Evolutionary conservation across 2,888 invertebrate genomes (phyloP).

Genomic region (Sinopyrophorus schimmeli): DNA sequence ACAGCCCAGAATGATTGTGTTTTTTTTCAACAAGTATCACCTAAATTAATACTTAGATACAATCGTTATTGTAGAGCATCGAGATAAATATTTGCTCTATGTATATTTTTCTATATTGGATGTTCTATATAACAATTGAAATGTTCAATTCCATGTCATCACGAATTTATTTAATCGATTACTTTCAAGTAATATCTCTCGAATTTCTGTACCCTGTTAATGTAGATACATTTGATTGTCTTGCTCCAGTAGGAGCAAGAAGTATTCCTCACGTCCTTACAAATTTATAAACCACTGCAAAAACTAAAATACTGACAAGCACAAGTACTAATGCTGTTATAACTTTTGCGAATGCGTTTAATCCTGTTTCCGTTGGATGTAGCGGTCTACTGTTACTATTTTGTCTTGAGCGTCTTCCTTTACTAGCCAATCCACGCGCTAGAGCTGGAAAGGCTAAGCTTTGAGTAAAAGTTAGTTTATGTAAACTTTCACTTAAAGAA

Average conservation of each 20-base stretch:
- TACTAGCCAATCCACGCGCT: constrained; percentile 68
- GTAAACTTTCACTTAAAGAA: constrained; percentile 70
- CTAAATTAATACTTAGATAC: too few species aligned
- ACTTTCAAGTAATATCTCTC: constrained; percentile 37
- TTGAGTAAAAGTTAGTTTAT: constrained; percentile 74
- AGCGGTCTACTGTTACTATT: constrained; percentile 58
- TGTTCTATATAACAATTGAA: too few species aligned
- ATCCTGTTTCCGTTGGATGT: constrained; percentile 66
- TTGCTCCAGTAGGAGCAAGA: constrained; percentile 62
- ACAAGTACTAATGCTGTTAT: constrained; percentile 71
- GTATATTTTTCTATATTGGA: too few species aligned
- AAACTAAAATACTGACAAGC: constrained; percentile 71
- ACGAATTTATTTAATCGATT: too few species aligned
- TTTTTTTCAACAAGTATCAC: too few species aligned
- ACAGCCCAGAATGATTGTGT: too few species aligned
- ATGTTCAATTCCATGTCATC: constrained; percentile 28
- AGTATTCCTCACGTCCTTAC: constrained; percentile 77
- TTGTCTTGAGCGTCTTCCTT: constrained; percentile 60
- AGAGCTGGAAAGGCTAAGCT: constrained; percentile 73
- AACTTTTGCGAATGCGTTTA: constrained; percentile 73
- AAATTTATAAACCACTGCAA: constrained; percentile 74
- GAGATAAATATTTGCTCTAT: not conserved
- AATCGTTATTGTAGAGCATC: constrained; percentile 1
- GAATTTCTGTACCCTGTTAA: constrained; percentile 32
- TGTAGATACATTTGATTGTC: constrained; percentile 20